These are phyloP conservation scores for Diploscapter pachys DNA, from an alignment of 1,140 invertebrate genomes.

Conservation along the genomic window DNA sequence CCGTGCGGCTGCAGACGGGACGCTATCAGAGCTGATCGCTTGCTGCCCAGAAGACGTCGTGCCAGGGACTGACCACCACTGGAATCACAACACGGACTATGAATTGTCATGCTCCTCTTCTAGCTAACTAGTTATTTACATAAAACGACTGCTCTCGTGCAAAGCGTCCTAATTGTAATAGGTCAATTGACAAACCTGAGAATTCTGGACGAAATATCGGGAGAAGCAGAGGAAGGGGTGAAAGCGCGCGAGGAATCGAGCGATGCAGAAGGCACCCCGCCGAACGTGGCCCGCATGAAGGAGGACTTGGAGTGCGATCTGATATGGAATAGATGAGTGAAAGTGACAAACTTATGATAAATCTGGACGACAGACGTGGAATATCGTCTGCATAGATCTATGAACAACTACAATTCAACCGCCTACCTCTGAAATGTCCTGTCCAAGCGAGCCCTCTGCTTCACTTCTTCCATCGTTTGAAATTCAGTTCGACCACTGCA, in stretches of 20 bases:
- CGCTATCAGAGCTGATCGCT: too few relatives aligned
- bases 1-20: too few relatives aligned
- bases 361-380: not conserved
- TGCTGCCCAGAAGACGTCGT: too few relatives aligned
- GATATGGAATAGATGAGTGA: not conserved
- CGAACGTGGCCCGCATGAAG: slow-evolving; percentile 8
- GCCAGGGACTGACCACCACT: too few relatives aligned
- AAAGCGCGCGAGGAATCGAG: slow-evolving; percentile 13
- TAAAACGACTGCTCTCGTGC: too few relatives aligned
- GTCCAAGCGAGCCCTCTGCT: slow-evolving; percentile 73
- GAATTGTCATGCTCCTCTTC: too few relatives aligned
- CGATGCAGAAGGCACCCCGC: not conserved
- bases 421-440: slow-evolving; percentile 75
- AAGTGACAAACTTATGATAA: not conserved
- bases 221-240: slow-evolving; percentile 12
- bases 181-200: not conserved
- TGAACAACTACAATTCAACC: too few relatives aligned
- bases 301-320: slow-evolving; percentile 6
- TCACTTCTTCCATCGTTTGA: slow-evolving; percentile 82
- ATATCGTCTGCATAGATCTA: not conserved
- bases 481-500: slow-evolving; percentile 79
- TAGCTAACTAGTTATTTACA: too few relatives aligned
- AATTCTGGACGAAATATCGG: slow-evolving; percentile 4
- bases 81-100: too few relatives aligned
- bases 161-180: too few relatives aligned